phyloP scores from a whole-genome alignment of 2,888 invertebrate genomes.

The Heteromurus nitidus region DNA sequence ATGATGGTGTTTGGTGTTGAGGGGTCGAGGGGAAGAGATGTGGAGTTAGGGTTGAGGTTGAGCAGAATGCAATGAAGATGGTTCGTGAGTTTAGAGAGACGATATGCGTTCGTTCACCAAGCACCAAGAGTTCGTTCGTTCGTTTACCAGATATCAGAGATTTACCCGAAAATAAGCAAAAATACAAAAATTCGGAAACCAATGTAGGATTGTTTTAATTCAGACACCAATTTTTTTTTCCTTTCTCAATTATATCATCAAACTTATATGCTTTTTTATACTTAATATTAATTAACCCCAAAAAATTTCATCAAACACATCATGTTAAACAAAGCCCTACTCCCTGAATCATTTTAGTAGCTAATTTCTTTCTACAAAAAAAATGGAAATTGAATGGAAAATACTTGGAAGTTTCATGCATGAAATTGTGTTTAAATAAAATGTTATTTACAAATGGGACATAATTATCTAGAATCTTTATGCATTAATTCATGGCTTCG shows the following conservation, averaged over 20 bases:
- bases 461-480: too few relatives aligned
- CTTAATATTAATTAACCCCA: too few relatives aligned
- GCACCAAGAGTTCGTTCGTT: too few relatives aligned
- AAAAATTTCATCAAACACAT: neutral
- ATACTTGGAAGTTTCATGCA: too few relatives aligned
- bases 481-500: too few relatives aligned
- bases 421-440: too few relatives aligned
- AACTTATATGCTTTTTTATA: conserved; percentile 2
- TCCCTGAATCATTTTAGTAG: too few relatives aligned
- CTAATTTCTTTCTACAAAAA: too few relatives aligned
- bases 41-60: conserved; percentile 12
- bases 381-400: too few relatives aligned
- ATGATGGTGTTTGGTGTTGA: too few relatives aligned
- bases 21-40: neutral
- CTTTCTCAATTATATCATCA: conserved; percentile 7
- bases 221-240: conserved; percentile 21
- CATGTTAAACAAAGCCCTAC: too few relatives aligned
- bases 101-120: conserved; percentile 58
- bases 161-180: conserved; percentile 73
- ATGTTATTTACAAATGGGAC: too few relatives aligned
- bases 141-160: conserved; percentile 61
- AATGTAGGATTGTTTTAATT: conserved; percentile 65
- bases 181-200: conserved; percentile 72
- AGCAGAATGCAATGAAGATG: conserved; percentile 11
- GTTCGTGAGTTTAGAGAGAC: conserved; percentile 12